These are phyloP conservation scores for Bibio marci DNA, from an alignment of 2,888 invertebrate genomes.

Conservation along the genomic window DNA sequence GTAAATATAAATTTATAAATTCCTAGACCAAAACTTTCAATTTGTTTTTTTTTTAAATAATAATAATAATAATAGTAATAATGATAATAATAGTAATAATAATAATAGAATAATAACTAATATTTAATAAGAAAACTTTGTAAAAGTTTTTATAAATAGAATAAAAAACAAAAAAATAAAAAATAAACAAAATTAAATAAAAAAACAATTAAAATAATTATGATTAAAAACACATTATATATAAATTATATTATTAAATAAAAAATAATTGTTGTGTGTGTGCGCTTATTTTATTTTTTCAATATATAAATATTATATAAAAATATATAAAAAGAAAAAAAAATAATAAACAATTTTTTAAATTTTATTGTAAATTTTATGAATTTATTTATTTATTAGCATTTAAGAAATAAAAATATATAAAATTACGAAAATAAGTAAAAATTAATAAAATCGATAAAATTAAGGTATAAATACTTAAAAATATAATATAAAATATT, in stretches of 20 bases:
- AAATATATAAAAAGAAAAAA: constrained; percentile 4
- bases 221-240: constrained; percentile 2
- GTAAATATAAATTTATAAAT: constrained; percentile 1
- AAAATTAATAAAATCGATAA: too few relatives aligned
- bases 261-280: constrained; percentile 11
- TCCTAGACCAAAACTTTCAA: constrained; percentile 1
- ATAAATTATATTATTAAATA: too few relatives aligned
- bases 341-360: background rate
- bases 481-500: too few relatives aligned
- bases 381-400: background rate
- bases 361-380: background rate
- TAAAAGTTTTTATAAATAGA: constrained; percentile 2
- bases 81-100: too few relatives aligned
- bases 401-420: too few relatives aligned
- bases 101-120: too few relatives aligned
- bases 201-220: constrained; percentile 2
- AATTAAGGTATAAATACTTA: too few relatives aligned
- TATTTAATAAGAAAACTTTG: constrained; percentile 6
- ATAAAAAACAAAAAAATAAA: constrained; percentile 4
- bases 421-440: too few relatives aligned
- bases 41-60: too few relatives aligned
- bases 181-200: constrained; percentile 3
- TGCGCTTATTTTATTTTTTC: constrained; percentile 11
- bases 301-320: constrained; percentile 7
- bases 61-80: too few relatives aligned